Percentiles rank a stretch among this genome's conserved stretches.
These are phyloP conservation scores for Sterrhoptilus dennistouni DNA, from an alignment of 2,113 vertebrate species.

Conservation along the genomic window DNA sequence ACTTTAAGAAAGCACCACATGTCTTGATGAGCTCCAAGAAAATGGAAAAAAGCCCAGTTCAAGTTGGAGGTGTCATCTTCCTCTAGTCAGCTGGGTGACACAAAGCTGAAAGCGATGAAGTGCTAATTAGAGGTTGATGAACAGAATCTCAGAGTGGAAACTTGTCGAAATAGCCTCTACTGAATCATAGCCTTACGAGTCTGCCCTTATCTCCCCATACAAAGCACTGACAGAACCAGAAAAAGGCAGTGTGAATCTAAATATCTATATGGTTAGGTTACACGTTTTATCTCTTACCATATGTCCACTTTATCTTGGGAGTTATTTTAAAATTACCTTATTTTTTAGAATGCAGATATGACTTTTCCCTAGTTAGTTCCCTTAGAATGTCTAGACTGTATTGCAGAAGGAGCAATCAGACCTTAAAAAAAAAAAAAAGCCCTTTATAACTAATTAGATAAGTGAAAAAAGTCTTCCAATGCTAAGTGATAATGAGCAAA, in stretches of 20 bases:
- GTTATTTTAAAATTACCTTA: constrained; percentile 20
- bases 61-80: constrained; percentile 76
- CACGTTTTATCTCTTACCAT: constrained; percentile 19
- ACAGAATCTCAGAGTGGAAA: constrained; percentile 72
- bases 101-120: constrained; percentile 78
- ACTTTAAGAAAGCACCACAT: constrained; percentile 79
- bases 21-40: constrained; percentile 74
- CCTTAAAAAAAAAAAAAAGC: not conserved
- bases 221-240: not conserved
- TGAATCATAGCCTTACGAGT: constrained; percentile 57
- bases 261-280: constrained; percentile 25
- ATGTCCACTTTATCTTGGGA: constrained; percentile 11
- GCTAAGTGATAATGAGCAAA: not conserved
- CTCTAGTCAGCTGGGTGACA: constrained; percentile 76
- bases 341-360: not conserved
- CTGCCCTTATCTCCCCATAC: constrained; percentile 36
- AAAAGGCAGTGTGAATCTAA: constrained; percentile 37
- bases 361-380: not conserved
- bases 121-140: constrained; percentile 83
- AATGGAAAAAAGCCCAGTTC: constrained; percentile 77
- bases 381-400: not conserved
- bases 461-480: not conserved
- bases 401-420: not conserved
- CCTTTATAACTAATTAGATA: not conserved
- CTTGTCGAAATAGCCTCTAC: constrained; percentile 64